These are phyloP conservation scores for Acanthisitta chloris DNA, from an alignment of 2,113 vertebrate genomes.

Conservation along the genomic window DNA sequence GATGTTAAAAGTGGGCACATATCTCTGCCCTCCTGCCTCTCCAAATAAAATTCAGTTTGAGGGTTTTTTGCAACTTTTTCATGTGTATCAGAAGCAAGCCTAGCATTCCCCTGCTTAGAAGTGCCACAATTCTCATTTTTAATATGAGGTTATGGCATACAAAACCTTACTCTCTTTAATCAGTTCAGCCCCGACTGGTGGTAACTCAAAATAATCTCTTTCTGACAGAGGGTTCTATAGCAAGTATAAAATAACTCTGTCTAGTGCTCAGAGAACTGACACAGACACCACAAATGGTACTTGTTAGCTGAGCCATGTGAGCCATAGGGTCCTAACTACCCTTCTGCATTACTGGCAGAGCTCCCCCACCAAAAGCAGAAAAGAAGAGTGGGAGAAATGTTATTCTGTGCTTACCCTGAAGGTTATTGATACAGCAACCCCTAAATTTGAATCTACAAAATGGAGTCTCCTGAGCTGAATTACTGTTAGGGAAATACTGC, in stretches of 20 bases:
- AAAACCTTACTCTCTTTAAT: neutral
- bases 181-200: neutral
- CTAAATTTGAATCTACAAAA: neutral
- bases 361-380: neutral
- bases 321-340: neutral
- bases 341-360: neutral
- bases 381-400: neutral
- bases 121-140: neutral
- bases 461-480: neutral
- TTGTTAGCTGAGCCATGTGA: neutral
- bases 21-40: neutral
- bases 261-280: neutral
- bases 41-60: neutral
- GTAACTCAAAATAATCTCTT: neutral
- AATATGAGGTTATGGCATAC: neutral
- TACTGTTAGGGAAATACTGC: neutral
- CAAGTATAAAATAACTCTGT: neutral
- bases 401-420: neutral
- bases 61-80: neutral
- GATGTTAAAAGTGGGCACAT: neutral
- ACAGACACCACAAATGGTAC: neutral
- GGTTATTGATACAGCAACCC: neutral
- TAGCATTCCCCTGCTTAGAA: neutral
- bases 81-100: neutral
- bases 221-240: neutral